phyloP scores from a whole-genome alignment of 1,140 invertebrate species.

The Monomorium pharaonis region DNA sequence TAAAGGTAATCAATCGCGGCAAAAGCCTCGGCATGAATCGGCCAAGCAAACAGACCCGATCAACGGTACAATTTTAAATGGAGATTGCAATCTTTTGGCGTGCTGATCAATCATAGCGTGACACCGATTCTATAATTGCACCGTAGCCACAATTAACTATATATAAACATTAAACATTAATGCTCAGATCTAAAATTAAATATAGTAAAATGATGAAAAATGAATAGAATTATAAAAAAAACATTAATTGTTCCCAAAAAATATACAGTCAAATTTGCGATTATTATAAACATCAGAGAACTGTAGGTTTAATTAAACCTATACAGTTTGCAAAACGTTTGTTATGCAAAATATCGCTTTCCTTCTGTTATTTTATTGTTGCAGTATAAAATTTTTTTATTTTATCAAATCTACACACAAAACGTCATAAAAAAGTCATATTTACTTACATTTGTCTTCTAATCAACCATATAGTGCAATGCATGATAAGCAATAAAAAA shows the following conservation, averaged over 20 bases:
- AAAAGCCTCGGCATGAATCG: neutral
- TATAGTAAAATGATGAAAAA: neutral
- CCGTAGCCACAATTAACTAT: neutral
- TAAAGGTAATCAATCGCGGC: constrained; percentile 32
- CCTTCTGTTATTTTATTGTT: neutral
- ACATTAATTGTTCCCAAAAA: neutral
- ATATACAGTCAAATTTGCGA: neutral
- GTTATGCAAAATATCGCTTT: neutral
- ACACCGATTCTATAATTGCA: constrained; percentile 36
- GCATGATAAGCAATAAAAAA: neutral
- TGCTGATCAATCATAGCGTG: constrained; percentile 46
- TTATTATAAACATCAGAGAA: neutral
- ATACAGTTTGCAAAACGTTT: neutral
- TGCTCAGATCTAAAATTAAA: neutral
- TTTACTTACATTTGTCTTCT: neutral
- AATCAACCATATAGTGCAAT: neutral
- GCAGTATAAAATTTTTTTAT: neutral
- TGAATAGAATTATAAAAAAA: neutral
- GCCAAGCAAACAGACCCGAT: neutral
- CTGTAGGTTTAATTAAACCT: neutral
- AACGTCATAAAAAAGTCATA: neutral
- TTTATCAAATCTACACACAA: neutral
- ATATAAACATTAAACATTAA: neutral
- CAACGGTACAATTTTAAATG: constrained; percentile 46
- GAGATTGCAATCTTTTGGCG: constrained; percentile 21